These are phyloP conservation scores for Platichthys flesus DNA, from an alignment of 2,113 vertebrate species.

Conservation along the genomic window DNA sequence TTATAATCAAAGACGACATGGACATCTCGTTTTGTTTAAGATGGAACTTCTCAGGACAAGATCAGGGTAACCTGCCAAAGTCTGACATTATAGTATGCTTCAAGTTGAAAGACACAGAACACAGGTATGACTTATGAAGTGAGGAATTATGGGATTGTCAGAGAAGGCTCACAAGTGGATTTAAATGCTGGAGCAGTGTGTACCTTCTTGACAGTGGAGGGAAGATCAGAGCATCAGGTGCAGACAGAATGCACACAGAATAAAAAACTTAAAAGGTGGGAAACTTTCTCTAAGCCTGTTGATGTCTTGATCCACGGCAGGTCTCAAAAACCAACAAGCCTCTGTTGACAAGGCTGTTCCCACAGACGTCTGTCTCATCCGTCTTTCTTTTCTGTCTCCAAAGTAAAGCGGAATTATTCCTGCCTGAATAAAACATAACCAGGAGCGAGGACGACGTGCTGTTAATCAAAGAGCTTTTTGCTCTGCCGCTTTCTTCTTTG, in stretches of 20 bases:
- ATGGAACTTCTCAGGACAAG: too few species aligned
- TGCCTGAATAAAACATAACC: constrained; percentile 41
- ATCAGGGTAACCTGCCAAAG: neutral
- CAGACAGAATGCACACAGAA: constrained; percentile 11
- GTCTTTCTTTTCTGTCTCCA: constrained; percentile 26
- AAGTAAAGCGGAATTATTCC: constrained; percentile 45
- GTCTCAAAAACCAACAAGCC: constrained; percentile 35
- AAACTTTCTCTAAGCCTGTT: constrained; percentile 63
- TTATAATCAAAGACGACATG: neutral
- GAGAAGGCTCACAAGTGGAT: constrained; percentile 24
- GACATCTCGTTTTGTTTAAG: too few species aligned
- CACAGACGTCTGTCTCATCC: neutral
- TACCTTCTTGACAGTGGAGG: constrained; percentile 24
- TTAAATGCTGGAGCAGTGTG: constrained; percentile 36
- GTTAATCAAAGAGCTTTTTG: constrained; percentile 49
- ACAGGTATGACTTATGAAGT: neutral
- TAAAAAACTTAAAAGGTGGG: constrained; percentile 52
- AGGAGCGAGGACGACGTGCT: constrained; percentile 22
- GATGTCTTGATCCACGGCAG: constrained; percentile 56
- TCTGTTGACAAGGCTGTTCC: constrained; percentile 42
- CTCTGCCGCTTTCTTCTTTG: constrained; percentile 38
- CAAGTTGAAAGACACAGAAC: neutral
- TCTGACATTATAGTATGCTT: neutral
- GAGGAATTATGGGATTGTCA: constrained; percentile 1
- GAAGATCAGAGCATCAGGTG: constrained; percentile 50